These are phyloP conservation scores for Antitype chi DNA, from an alignment of 2,888 invertebrate genomes.

Conservation along the genomic window DNA sequence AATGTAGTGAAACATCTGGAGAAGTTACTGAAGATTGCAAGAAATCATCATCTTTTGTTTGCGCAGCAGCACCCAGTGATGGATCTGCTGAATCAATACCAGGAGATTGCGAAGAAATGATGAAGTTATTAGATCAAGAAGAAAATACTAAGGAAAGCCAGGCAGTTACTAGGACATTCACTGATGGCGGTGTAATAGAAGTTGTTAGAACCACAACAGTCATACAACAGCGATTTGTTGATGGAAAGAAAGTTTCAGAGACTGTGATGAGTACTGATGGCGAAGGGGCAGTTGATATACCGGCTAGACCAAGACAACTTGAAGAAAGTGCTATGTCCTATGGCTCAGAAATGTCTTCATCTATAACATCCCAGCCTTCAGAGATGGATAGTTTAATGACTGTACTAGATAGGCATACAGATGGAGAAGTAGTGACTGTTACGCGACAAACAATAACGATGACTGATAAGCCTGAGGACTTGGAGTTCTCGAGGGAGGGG, in stretches of 20 bases:
- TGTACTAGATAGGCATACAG: conserved; percentile 84
- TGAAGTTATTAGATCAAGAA: conserved; percentile 90
- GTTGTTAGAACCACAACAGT: conserved; percentile 86
- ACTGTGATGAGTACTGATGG: conserved; percentile 83
- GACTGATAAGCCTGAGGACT: conserved; percentile 85
- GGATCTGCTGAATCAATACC: conserved; percentile 89
- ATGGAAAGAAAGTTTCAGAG: conserved; percentile 88
- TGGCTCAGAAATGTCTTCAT: conserved; percentile 89
- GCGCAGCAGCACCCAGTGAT: conserved; percentile 87
- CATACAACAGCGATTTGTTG: conserved; percentile 86
- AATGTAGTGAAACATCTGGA: conserved; percentile 67
- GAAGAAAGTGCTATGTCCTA: conserved; percentile 86
- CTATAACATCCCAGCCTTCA: conserved; percentile 88
- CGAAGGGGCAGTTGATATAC: conserved; percentile 88
- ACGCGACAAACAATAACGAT: conserved; percentile 82
- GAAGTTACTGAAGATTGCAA: conserved; percentile 85
- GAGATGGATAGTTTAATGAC: conserved; percentile 89
- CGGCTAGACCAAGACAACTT: conserved; percentile 78
- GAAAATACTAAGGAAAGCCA: conserved; percentile 79
- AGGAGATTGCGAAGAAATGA: conserved; percentile 92
- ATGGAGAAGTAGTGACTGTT: conserved; percentile 87
- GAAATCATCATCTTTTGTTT: conserved; percentile 85
- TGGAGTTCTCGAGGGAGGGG: conserved; percentile 85
- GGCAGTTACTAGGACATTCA: conserved; percentile 76
- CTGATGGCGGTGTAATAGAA: conserved; percentile 83